phyloP scores from a whole-genome alignment of 2,888 invertebrate genomes.

The Dexiosoma caninum region DNA sequence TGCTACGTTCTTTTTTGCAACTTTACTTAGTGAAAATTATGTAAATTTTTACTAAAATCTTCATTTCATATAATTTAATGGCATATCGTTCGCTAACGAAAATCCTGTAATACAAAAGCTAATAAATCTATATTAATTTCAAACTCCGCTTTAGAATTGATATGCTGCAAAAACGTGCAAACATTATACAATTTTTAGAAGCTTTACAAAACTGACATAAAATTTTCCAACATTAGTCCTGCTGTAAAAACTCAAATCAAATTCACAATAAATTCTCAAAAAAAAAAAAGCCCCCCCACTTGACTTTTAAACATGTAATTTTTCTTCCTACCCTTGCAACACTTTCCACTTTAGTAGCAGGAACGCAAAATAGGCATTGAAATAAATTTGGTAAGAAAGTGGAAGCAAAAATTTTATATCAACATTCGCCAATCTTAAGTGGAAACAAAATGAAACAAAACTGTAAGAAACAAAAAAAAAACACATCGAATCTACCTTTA shows the following conservation, averaged over 20 bases:
- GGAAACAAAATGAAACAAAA: slow-evolving; percentile 15
- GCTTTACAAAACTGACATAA: slow-evolving; percentile 6
- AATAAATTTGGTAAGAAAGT: background rate
- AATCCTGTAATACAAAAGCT: background rate
- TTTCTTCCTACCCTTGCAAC: background rate
- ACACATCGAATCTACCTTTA: slow-evolving; percentile 8
- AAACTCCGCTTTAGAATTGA: background rate
- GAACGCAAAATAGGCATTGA: background rate
- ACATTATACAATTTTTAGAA: background rate
- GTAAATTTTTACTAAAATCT: too few relatives aligned
- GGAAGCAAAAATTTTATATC: background rate
- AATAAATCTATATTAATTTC: slow-evolving; percentile 28
- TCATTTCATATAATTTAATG: too few relatives aligned
- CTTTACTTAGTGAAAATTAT: too few relatives aligned
- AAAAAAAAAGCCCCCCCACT: background rate
- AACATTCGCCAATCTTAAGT: slow-evolving; percentile 38
- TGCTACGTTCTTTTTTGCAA: too few relatives aligned
- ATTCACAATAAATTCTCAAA: slow-evolving; percentile 1
- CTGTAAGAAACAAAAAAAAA: background rate
- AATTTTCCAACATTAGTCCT: slow-evolving; percentile 15
- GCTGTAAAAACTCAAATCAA: slow-evolving; percentile 4
- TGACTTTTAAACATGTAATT: background rate
- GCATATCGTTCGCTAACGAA: background rate
- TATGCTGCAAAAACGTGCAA: slow-evolving; percentile 41
- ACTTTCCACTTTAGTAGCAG: background rate